Evolutionary conservation across 2,888 invertebrate species (phyloP), one percentile per base, ranked within the genome.

Genomic region (Diogma glabrata): DNA sequence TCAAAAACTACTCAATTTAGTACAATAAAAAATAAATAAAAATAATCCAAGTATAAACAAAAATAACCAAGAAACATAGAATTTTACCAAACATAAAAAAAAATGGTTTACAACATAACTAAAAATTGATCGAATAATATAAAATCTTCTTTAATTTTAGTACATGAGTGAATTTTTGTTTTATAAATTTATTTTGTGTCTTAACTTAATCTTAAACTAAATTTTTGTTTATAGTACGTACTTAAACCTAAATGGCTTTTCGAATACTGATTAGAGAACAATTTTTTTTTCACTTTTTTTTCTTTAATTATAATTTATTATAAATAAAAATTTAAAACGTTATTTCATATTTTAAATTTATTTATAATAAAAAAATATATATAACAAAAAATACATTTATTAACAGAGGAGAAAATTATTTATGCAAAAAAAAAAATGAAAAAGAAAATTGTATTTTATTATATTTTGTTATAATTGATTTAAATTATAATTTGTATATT

Each of bases 241-340:
- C 62, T 65, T 67, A 64, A 54, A 58, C 59, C 67, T 70, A 70
- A 46, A 60, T 67, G 64, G 69, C 70, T 70, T 70, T 70, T 70
- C 70, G 69, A 70, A 70, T 69, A 70, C 70, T 70, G 70, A 68
- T 70, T 70, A 69, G 69, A 70, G 70, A 69, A 67, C 61, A 22
- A 33, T 33, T 48, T 48, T 30, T 48, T 22, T 48, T 45, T 51
- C 43, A 30, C 30, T 48, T 49, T 24, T 45, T 45, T 46, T 46
- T 46, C 24, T 24, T n/a, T 46, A 16, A 17, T 24, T 43, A 9
- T 43, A 23, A 7, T 45, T 45, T 23, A 22, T 45, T 23, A n/a
- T 45, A n/a, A 12, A n/a, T 45, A n/a, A n/a, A n/a, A n/a, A n/a
- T 45, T 45, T 40, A 40, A 40, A 40, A 40, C 22, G 19, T 20